Evolutionary conservation across 2,797 vertebrate species (phyloP).

Genomic region (Bradypodion ventrale): DNA sequence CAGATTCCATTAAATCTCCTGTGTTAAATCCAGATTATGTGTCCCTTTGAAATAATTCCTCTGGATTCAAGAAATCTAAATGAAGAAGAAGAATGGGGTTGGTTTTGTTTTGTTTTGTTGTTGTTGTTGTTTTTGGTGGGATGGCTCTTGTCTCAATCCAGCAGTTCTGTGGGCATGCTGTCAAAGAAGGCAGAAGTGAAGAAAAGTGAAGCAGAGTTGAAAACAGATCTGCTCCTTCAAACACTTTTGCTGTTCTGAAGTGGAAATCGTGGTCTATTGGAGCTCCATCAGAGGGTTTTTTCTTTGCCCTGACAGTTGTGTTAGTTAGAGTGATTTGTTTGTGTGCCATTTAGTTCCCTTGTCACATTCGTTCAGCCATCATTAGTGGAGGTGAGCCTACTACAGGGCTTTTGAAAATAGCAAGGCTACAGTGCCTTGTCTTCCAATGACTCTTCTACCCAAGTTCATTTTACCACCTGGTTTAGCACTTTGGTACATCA

Average conservation of each 20-base stretch:
- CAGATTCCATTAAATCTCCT: constrained; percentile 37
- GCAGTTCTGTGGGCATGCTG: background rate
- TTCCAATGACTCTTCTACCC: background rate
- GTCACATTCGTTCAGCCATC: constrained; percentile 14
- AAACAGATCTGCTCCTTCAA: background rate
- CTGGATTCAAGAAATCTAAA: constrained; percentile 26
- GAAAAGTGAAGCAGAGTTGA: background rate
- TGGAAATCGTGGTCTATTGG: background rate
- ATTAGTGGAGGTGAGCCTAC: background rate
- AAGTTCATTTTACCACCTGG: background rate
- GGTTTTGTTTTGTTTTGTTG: too few species aligned
- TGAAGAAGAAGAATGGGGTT: too few species aligned
- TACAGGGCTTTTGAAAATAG: background rate
- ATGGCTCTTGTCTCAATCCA: background rate
- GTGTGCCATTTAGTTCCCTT: background rate
- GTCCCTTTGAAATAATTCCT: constrained; percentile 47
- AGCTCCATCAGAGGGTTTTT: background rate
- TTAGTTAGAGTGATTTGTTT: constrained; percentile 6
- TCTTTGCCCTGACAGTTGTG: background rate
- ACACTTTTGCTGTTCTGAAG: background rate
- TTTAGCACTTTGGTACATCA: background rate
- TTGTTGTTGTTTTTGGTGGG: too few species aligned
- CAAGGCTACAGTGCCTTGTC: background rate
- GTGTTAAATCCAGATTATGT: constrained; percentile 41
- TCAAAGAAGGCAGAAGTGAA: constrained; percentile 8